Evolutionary conservation across 2,113 vertebrate genomes (phyloP).

Genomic region (Hiodon tergisus): DNA sequence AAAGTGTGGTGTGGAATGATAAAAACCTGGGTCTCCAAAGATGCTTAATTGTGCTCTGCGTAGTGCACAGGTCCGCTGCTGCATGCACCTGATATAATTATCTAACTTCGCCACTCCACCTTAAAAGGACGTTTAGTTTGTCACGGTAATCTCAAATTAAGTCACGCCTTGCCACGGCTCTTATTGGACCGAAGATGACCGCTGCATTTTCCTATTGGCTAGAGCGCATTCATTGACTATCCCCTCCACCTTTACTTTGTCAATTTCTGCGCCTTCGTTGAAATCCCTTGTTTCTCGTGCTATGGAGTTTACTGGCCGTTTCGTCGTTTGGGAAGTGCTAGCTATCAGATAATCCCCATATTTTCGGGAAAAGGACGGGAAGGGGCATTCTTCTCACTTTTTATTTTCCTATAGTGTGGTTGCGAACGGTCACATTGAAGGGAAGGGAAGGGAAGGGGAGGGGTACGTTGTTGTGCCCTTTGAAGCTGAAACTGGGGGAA

Average conservation of each 20-base stretch:
- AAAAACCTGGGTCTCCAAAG: no score
- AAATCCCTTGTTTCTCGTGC: constrained; percentile 43
- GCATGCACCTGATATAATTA: neutral
- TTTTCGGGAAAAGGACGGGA: neutral
- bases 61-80: neutral
- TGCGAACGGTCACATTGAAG: constrained; percentile 2
- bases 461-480: neutral
- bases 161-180: constrained; percentile 37
- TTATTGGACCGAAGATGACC: constrained; percentile 48
- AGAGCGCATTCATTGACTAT: constrained; percentile 45
- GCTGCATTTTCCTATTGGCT: constrained; percentile 49
- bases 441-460: constrained; percentile 14
- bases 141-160: constrained; percentile 3
- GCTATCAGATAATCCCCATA: neutral
- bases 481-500: neutral
- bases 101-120: constrained; percentile 42
- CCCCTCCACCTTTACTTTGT: constrained; percentile 68
- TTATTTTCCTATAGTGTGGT: neutral
- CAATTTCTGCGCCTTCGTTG: constrained; percentile 61
- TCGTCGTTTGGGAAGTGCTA: neutral
- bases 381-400: neutral
- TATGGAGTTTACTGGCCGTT: constrained; percentile 29
- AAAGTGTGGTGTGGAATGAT: no score
- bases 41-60: no score
- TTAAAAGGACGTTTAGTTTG: constrained; percentile 39